A percentile compares a stretch with the other conserved stretches of the same genome.
Conservation (phyloP, 92 coral and sea anemone genomes). For the Zoanthus sociatus region DNA sequence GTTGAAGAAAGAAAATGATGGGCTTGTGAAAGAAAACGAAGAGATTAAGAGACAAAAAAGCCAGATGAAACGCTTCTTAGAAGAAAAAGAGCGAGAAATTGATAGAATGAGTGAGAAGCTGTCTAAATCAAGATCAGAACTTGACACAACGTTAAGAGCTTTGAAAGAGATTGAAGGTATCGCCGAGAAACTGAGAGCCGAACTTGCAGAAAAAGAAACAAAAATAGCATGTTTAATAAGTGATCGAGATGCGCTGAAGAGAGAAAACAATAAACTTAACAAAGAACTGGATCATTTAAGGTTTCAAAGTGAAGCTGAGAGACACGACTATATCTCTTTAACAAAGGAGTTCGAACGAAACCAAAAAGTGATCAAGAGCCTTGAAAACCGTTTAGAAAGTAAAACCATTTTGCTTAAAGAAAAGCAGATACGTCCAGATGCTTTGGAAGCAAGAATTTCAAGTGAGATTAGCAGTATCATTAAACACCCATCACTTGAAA, state of each 20-base stretch:
- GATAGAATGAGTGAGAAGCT: conserved; percentile 70
- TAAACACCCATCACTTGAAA: conserved; percentile 55
- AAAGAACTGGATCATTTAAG: conserved; percentile 56
- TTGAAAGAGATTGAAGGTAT: conserved; percentile 60
- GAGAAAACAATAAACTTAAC: conserved; percentile 48
- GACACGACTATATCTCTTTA: conserved; percentile 35
- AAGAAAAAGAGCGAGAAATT: conserved; percentile 81
- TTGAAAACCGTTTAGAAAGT: conserved; percentile 55
- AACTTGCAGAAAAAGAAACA: conserved; percentile 53
- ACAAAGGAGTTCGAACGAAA: conserved; percentile 50
- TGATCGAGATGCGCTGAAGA: conserved; percentile 48
- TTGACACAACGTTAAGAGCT: conserved; percentile 46
- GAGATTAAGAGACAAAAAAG: conserved; percentile 78
- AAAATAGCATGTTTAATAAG: conserved; percentile 29
- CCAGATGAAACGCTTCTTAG: conserved; percentile 71
- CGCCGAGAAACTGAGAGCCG: conserved; percentile 48
- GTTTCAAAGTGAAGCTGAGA: conserved; percentile 57
- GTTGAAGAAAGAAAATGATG: conserved; percentile 84
- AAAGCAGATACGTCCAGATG: conserved; percentile 52
- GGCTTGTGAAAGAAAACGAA: conserved; percentile 76
- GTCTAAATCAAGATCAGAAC: conserved; percentile 60
- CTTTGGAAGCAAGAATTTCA: conserved; percentile 38
- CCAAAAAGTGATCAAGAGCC: conserved; percentile 55
- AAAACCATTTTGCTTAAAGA: conserved; percentile 46
- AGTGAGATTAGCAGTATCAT: conserved; percentile 29